Evolutionary conservation across 2,113 vertebrate genomes (phyloP), one percentile per base, ranked within the genome.

Genomic region (Felis chaus): DNA sequence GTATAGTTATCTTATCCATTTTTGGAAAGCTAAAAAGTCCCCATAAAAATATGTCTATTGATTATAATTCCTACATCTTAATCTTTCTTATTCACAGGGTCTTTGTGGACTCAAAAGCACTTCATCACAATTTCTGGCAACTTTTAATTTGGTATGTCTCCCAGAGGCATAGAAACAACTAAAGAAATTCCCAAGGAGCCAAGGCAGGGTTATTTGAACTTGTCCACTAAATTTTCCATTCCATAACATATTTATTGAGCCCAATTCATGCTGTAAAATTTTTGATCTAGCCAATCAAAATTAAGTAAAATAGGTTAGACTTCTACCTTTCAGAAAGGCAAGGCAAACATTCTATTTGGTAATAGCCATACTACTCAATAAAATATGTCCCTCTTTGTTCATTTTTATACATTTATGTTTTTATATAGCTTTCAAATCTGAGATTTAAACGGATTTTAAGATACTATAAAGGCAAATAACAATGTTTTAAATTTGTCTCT

Each of bases 21-120:
- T 96, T 82, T 79, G 33, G 55, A 96, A 95, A 88, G 57, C 48
- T 74, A 81, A 73, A 79, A 95, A 85, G 33, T 78, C 31, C 12
- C 6, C 65, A 9, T 78, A 39, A 85, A 91, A 25, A 3, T 1
- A 7, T 73, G 55, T 31, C 16, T 79, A 79, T 93, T 84, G 55
- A 78, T 76, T 82, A 66, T 96, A 25, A 93, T 86, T 95, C 27
- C 39, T 84, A 66, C 6, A 39, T 69, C 6, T 92, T 92, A 74
- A 88, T 93, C 69, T 68, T 65, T 92, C 53, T 93, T 88, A 53
- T 80, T 36, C 9, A 84, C 39, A 21, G 63, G 5, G 13, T 90
- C 41, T 36, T 89, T 84, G 53, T 96, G n/a, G 27, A 91, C n/a
- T 66, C 41, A 45, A 88, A 83, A 90, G 13, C 6, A 78, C 18